Conservation (phyloP, 2,113 vertebrate species). For the Loxodonta africana region DNA sequence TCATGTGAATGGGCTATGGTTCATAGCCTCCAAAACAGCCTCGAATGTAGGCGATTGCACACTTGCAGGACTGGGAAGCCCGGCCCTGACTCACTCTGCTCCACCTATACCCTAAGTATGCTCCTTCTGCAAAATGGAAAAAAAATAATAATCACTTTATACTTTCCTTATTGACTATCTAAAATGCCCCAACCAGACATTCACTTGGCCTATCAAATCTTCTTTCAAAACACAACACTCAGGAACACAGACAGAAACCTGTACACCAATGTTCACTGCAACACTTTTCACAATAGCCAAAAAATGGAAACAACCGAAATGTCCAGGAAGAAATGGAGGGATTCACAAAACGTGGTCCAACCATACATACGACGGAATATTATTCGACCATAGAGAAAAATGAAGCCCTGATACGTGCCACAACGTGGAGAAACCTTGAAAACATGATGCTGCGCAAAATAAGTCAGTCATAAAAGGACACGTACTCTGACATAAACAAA, state of each 20-base stretch:
- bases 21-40: neutral
- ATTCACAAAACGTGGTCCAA: too few relatives aligned
- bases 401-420: too few relatives aligned
- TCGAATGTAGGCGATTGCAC: neutral
- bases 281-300: too few relatives aligned
- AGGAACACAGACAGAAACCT: neutral
- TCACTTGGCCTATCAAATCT: neutral
- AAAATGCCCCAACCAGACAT: slow-evolving; percentile 33
- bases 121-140: neutral
- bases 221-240: neutral
- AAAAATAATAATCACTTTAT: neutral
- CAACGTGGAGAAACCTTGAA: too few relatives aligned
- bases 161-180: neutral
- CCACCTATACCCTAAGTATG: neutral
- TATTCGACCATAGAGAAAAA: too few relatives aligned
- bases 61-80: neutral
- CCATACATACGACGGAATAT: too few relatives aligned
- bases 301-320: too few relatives aligned
- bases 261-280: too few relatives aligned
- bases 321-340: too few relatives aligned
- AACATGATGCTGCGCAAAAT: too few relatives aligned
- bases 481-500: too few relatives aligned
- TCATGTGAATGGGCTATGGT: neutral
- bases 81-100: neutral
- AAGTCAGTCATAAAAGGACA: too few relatives aligned